Percentiles rank a stretch among this genome's conserved stretches.
Evolutionary conservation across 2,113 vertebrate genomes (phyloP).

Genomic region (Elanus axillaris): DNA sequence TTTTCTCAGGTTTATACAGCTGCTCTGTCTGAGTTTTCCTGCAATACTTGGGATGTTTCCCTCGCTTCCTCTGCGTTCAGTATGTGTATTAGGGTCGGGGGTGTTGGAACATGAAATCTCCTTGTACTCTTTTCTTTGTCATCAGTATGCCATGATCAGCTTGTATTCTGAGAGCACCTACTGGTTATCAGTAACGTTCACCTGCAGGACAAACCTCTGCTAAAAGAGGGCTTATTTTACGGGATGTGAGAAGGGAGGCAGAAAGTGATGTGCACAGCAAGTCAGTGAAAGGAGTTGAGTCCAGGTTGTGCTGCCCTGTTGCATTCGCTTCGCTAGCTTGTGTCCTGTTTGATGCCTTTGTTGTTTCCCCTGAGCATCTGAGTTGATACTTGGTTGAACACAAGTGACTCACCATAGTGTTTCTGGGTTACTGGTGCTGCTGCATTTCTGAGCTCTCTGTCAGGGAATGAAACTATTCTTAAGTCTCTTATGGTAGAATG

Average conservation of each 20-base stretch:
- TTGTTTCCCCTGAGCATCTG: background rate
- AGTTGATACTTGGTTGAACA: background rate
- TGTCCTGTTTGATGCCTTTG: background rate
- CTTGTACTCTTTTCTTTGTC: background rate
- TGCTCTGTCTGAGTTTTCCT: background rate
- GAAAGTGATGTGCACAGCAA: background rate
- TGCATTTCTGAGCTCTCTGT: background rate
- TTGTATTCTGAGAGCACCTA: background rate
- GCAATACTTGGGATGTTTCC: background rate
- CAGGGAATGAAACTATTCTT: background rate
- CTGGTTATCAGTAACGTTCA: background rate
- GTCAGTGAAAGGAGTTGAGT: background rate
- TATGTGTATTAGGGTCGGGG: background rate
- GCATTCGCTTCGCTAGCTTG: background rate
- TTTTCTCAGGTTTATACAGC: slow-evolving; percentile 1
- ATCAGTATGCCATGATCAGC: background rate
- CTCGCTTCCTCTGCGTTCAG: background rate
- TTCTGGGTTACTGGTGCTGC: background rate
- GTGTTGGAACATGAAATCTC: background rate
- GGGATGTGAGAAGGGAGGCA: background rate
- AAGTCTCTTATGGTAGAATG: background rate
- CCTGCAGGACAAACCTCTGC: background rate
- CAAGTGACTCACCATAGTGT: background rate
- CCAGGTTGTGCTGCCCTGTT: background rate
- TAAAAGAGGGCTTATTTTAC: background rate